Evolutionary conservation across 2,888 invertebrate genomes (phyloP), one percentile per base, ranked within the genome.

Genomic region (Caenorhabditis wallacei): DNA sequence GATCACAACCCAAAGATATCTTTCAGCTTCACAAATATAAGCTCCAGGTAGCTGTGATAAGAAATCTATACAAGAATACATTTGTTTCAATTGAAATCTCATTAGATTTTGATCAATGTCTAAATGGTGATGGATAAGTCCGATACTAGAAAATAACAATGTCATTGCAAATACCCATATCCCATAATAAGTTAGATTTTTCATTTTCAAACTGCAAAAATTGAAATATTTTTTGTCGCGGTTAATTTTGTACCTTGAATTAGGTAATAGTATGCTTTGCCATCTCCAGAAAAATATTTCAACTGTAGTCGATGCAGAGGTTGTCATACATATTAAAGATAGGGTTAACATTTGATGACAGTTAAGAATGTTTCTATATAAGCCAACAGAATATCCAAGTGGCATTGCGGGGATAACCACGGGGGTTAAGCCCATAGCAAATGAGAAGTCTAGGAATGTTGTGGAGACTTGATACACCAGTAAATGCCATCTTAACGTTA

Each of bases 241-340:
- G 13, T 24, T 10, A 13, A n/a, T 26, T 26, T 35, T 30, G 1
- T 37, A 75, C 75, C 57, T 70, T 11, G 78, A 78, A 11, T 22
- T 69, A 0, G 78, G 78, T 8, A 78, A 37, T n/a, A 78, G 20
- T 3, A 78, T 78, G n/a, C 54, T 78, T n/a, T 78, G 78, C 78
- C 78, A 78, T 53, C 78, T 61, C 54, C 61, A 78, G 22, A 69
- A 78, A 24, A 78, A 78, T 2, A 78, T 78, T 24, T 78, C 78
- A 0, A 78, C 78, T 0, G 69, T 78, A 16, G 78, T 43, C 0
- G 69, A 61, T 1, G 78, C 78, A 0, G 78, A 78, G 7, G 48
- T 63, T 5, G 78, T 78, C 78, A 78, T 78, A 24, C 78, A 78
- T 13, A 78, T 46, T 51, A 78, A 22, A 1, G 69, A 78, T 2